Base-by-base conservation (phyloP, 2,888 invertebrate genomes). In the Quadriops clusia region DNA sequence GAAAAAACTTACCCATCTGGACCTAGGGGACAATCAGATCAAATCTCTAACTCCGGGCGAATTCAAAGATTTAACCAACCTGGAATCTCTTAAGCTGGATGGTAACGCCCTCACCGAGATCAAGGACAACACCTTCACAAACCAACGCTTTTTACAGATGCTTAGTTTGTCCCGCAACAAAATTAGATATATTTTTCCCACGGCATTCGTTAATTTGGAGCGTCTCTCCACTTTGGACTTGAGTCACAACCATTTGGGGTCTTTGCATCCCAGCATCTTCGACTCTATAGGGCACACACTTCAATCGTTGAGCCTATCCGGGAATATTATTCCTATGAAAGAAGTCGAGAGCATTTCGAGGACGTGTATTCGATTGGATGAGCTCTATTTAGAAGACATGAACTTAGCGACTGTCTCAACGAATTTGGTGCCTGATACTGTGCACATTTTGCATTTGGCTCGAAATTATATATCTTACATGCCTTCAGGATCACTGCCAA, bases 11-110 rank as follows among this genome's bases (percentile, higher is more conserved):
- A 71, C 69, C 44, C 73, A 77, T 51, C 59, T 85, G 44, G 84
- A 85, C 61, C 61, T 85, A 43, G 80, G 82, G 17, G 72, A 79
- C 50, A 85, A 85, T 62, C 68, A 70, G 38, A 74, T 84, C 49
- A 74, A 75, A 58, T 73, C 72, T 51, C 60, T 82, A 25, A 70
- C 72, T 37, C 63, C 72, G 9, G 75, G 77, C 44, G 78, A 81
- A 51, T 77, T 77, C 47, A 65, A 67, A 42, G 73, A 74, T 48
- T 64, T 82, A 26, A 70, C 68, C 45, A 70, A 69, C 38, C 57
- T 83, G 21, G 70, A 65, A 49, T 68, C 63, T 42, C 60, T 82
- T 23, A 67, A 68, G 44, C 60, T 85, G 37, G 81, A 84, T 45
- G 79, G 81, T 7, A 85, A 85, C 63, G 76, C 75, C 49, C 56